Conservation (phyloP, 2,797 vertebrate genomes). For the Cottoperca gobio region DNA sequence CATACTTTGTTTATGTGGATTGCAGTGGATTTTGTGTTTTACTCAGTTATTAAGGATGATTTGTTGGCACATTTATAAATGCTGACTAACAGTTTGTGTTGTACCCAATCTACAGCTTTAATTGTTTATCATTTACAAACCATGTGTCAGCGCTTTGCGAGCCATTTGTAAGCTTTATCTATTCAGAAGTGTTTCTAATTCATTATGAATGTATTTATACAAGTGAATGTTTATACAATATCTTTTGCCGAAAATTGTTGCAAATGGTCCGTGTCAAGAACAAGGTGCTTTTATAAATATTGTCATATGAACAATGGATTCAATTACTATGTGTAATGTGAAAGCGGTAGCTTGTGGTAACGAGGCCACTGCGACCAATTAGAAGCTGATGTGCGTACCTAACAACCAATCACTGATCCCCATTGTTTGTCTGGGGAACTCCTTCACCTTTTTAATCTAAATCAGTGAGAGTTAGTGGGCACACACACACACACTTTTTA, state of each 20-base stretch:
- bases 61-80: constrained; percentile 10
- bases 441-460: no score
- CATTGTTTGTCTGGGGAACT: no score
- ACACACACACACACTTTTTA: constrained; percentile 69
- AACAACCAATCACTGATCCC: no score
- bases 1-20: background rate
- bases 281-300: background rate
- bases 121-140: constrained; percentile 15
- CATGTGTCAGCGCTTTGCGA: background rate
- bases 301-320: background rate
- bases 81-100: background rate
- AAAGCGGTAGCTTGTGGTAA: background rate
- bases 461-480: no score
- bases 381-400: background rate
- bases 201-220: background rate
- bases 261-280: constrained; percentile 9
- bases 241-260: constrained; percentile 1
- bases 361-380: background rate
- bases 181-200: background rate
- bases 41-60: constrained; percentile 17
- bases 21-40: background rate
- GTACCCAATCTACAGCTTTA: constrained; percentile 11
- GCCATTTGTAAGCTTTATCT: constrained; percentile 21
- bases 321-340: background rate
- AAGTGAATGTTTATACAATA: background rate